Evolutionary conservation across 2,113 vertebrate species (phyloP).

Genomic region (Menura novaehollandiae): DNA sequence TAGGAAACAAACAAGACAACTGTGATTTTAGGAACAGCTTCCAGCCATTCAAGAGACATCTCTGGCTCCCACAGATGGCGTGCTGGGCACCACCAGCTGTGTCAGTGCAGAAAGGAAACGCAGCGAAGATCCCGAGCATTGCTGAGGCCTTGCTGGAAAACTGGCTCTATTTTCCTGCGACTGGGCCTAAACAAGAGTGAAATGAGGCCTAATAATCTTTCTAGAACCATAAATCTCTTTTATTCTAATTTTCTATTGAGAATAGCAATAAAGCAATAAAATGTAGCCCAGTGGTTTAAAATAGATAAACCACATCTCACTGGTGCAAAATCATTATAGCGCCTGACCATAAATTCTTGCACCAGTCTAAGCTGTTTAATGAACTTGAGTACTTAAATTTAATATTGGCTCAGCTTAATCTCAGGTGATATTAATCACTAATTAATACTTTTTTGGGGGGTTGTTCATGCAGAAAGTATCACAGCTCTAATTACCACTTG

Average conservation of each 20-base stretch:
- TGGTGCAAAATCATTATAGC: slow-evolving; percentile 24
- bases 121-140: fast-evolving
- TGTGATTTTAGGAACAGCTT: neutral
- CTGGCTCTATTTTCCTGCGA: neutral
- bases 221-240: neutral
- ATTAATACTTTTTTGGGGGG: slow-evolving; percentile 61
- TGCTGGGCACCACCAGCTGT: neutral
- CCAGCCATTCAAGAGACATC: neutral
- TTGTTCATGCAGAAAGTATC: slow-evolving; percentile 67
- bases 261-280: slow-evolving; percentile 22
- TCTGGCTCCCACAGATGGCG: fast-evolving
- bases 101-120: fast-evolving
- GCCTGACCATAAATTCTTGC: slow-evolving; percentile 26
- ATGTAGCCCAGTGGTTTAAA: neutral
- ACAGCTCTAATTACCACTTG: slow-evolving; percentile 70
- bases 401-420: slow-evolving; percentile 49
- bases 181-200: neutral
- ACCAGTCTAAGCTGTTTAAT: slow-evolving; percentile 51
- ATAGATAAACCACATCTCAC: neutral
- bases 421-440: slow-evolving; percentile 68
- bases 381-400: slow-evolving; percentile 35
- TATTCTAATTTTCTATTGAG: neutral
- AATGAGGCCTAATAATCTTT: neutral
- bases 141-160: neutral
- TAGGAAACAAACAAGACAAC: neutral